phyloP scores from a whole-genome alignment of 2,797 vertebrate species.

The Erethizon dorsatum region DNA sequence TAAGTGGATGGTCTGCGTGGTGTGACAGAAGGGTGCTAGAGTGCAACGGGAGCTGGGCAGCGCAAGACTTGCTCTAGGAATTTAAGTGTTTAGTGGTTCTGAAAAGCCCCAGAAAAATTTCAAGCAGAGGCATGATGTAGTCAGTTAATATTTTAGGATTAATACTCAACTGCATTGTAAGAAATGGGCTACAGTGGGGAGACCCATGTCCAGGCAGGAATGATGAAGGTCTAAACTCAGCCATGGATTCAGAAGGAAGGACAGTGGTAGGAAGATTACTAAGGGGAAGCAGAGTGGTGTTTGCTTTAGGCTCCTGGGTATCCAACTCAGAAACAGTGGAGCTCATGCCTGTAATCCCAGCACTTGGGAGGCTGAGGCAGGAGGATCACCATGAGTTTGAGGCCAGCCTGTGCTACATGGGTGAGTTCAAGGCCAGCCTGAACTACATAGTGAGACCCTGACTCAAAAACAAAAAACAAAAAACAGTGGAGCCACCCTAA shows the following conservation, averaged over 20 bases:
- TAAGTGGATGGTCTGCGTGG: not conserved
- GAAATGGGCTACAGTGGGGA: not conserved
- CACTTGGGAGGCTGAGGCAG: not conserved
- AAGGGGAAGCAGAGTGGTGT: not conserved
- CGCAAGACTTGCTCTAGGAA: not conserved
- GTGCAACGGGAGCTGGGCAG: not conserved
- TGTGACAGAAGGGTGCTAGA: not conserved
- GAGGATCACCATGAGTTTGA: not conserved
- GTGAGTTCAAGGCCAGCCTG: not conserved
- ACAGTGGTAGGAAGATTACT: fast-evolving
- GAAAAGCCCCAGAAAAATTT: not conserved
- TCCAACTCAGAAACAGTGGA: not conserved
- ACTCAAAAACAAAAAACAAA: not conserved
- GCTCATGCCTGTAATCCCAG: not conserved
- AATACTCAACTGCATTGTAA: not conserved
- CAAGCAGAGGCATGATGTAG: not conserved
- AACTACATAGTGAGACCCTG: not conserved
- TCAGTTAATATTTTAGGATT: not conserved
- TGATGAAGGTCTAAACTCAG: not conserved
- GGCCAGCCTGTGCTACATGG: not conserved
- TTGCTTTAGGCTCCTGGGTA: not conserved
- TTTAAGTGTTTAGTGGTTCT: not conserved
- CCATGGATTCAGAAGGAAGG: not conserved
- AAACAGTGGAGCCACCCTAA: not conserved
- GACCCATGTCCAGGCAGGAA: not conserved